Evolutionary conservation across 2,888 invertebrate species (phyloP), one percentile per base, ranked within the genome.

Genomic region (Amphipyra tragopoginis): DNA sequence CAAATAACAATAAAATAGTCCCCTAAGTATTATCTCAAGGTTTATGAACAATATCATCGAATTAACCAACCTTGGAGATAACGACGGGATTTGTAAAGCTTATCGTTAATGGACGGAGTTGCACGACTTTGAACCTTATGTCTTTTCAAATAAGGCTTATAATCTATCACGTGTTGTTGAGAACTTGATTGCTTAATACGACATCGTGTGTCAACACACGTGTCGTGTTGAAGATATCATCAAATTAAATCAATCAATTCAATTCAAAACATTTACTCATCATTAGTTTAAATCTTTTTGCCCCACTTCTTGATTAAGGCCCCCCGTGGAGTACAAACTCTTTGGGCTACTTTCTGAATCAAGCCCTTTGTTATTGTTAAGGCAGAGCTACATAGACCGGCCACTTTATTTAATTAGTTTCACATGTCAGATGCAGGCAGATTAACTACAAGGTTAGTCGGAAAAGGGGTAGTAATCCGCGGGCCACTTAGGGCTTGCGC

Each of bases 91-190:
- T 54, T 51, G 26, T 61, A 68, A 66, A 51, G 21, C 65, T 76
- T 72, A 76, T 72, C 57, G 3, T 26, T 29, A 52, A 55, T 51
- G 52, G 87, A 87, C 86, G 85, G 86, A 82, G 11, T 56, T 50
- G 42, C 40, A 53, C 8, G 29, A 65, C 45, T 56, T 56, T 75
- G 9, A 56, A 74, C 77, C 62, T 86, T 87, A 90, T 59, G 83
- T 84, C 0, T 62, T n/a, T n/a, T 78, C 10, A 1, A 10, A 0
- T 56, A 47, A 54, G 14, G 9, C 7, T 38, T 13, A 39, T 56
- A 15, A 33, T 8, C 15, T 34, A 26, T 43, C 9, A 13, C 5
- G 6, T 21, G 1, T n/a, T 5, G 13, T 29, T 8, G 14, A 36
- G 1, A 11, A 43, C 8, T 33, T 1, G 34, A 45, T 56, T 53